A percentile compares a stretch with the other conserved stretches of the same genome.
phyloP scores from a whole-genome alignment of 2,797 vertebrate species.

The Hoplostethus mediterraneus region DNA sequence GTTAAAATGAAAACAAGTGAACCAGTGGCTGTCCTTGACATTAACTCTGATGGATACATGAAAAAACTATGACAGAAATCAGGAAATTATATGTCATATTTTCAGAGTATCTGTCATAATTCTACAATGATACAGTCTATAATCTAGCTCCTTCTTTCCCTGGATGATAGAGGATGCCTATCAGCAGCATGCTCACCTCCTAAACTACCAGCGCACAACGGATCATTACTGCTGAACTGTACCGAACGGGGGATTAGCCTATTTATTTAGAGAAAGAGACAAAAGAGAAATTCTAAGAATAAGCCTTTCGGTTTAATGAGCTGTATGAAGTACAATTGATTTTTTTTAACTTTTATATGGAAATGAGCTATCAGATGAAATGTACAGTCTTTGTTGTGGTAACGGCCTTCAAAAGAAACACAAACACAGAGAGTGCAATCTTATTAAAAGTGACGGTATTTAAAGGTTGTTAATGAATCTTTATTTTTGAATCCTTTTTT shows the following conservation, averaged over 20 bases:
- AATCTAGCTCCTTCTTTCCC: too few species aligned
- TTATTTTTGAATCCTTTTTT: constrained; percentile 28
- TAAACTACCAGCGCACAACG: constrained; percentile 3
- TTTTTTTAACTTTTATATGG: constrained; percentile 79
- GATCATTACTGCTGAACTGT: constrained; percentile 53
- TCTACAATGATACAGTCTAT: neutral
- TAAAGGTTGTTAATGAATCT: constrained; percentile 54
- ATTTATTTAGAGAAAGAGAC: constrained; percentile 53
- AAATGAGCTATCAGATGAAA: constrained; percentile 72
- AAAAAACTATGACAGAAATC: neutral
- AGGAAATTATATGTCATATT: neutral
- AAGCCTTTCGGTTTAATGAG: constrained; percentile 73
- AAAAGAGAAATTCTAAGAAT: constrained; percentile 50
- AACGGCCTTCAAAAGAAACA: constrained; percentile 72
- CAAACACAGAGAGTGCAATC: constrained; percentile 44
- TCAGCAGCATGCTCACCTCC: neutral
- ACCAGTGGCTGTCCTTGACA: neutral
- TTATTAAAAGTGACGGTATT: constrained; percentile 59
- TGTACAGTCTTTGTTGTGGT: constrained; percentile 73
- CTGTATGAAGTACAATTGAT: constrained; percentile 47
- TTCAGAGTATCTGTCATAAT: constrained; percentile 3
- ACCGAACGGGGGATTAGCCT: constrained; percentile 31
- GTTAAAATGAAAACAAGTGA: neutral
- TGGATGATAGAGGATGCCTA: too few species aligned
- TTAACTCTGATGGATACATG: neutral